A percentile compares a stretch with the other conserved stretches of the same genome.
These are phyloP conservation scores for Recurvirostra avosetta DNA, from an alignment of 2,113 vertebrate genomes.

Conservation along the genomic window DNA sequence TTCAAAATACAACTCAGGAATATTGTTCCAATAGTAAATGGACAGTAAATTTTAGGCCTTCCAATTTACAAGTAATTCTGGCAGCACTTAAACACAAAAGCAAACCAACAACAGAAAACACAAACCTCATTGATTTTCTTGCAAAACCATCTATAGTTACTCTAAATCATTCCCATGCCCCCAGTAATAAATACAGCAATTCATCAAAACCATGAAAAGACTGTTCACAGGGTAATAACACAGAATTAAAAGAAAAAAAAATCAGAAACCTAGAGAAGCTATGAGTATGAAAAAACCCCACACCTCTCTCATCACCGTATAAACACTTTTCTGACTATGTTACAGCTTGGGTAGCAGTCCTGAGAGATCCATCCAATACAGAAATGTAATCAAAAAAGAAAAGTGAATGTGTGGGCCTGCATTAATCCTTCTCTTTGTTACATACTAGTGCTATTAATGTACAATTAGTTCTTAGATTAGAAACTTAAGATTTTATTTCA, in stretches of 20 bases:
- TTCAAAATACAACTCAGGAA: not conserved
- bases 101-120: not conserved
- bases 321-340: not conserved
- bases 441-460: constrained; percentile 19
- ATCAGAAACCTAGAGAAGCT: not conserved
- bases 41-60: not conserved
- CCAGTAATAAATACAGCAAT: not conserved
- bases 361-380: constrained; percentile 19
- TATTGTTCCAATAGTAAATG: not conserved
- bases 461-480: constrained; percentile 44
- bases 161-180: not conserved
- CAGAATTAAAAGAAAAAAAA: not conserved
- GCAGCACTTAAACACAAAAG: not conserved
- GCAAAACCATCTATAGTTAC: not conserved
- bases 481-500: constrained; percentile 43
- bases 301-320: not conserved
- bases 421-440: constrained; percentile 39
- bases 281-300: not conserved
- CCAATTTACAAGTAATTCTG: not conserved
- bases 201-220: not conserved
- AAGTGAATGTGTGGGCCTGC: constrained; percentile 21
- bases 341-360: not conserved
- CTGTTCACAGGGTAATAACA: not conserved
- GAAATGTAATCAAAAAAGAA: constrained; percentile 34
- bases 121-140: not conserved